Evolutionary conservation across 2,797 vertebrate species (phyloP).

Genomic region (Sebastes kiyomatsui): DNA sequence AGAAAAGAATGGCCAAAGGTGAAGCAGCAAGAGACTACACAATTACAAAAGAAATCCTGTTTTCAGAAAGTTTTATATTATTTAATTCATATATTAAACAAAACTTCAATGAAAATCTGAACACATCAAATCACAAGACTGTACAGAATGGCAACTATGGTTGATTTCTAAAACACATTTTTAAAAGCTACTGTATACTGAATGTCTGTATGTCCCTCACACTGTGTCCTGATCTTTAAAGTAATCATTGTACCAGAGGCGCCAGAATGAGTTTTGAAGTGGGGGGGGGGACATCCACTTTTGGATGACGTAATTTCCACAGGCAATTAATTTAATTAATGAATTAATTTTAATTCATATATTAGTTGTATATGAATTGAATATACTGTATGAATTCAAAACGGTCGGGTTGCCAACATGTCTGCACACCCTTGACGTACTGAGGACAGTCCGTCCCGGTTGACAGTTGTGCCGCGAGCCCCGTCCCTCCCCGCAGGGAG

Average conservation of each 20-base stretch:
- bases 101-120: background rate
- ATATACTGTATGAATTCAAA: too few species aligned
- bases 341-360: too few species aligned
- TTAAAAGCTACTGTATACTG: background rate
- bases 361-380: too few species aligned
- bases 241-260: background rate
- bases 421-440: too few species aligned
- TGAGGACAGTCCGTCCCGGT: too few species aligned
- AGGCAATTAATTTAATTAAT: too few species aligned
- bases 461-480: too few species aligned
- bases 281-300: too few species aligned
- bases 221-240: background rate
- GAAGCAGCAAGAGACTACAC: background rate
- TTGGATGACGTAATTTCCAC: too few species aligned
- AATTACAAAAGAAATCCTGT: background rate
- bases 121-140: background rate
- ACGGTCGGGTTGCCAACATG: too few species aligned
- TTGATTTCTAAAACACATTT: background rate
- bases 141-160: background rate
- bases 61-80: background rate
- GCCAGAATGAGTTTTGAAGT: too few species aligned
- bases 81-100: background rate
- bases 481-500: too few species aligned
- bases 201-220: background rate
- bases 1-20: background rate